Evolutionary conservation across 2,888 invertebrate species (phyloP).

Genomic region (Dasysyrphus albostriatus): DNA sequence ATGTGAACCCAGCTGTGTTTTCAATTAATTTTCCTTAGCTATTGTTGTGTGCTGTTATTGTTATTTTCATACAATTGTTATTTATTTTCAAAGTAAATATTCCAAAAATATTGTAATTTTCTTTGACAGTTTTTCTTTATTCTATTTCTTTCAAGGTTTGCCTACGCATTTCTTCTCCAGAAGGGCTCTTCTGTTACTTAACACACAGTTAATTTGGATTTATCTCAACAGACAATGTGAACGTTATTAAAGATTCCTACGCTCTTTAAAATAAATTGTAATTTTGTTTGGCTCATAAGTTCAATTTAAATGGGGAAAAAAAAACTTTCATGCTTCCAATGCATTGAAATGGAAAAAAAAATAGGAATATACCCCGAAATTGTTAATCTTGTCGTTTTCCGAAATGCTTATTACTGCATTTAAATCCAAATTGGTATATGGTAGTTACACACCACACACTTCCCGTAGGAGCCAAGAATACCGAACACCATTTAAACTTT

Average conservation of each 20-base stretch:
- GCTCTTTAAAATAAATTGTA: not conserved
- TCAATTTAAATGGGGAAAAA: not conserved
- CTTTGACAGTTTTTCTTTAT: too few species aligned
- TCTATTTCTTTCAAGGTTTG: too few species aligned
- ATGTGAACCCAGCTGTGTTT: too few species aligned
- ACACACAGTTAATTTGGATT: too few species aligned
- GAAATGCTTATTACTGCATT: conserved; percentile 31
- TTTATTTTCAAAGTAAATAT: too few species aligned
- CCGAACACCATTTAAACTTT: conserved; percentile 24
- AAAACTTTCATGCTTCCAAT: not conserved
- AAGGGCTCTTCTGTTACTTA: too few species aligned
- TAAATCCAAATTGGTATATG: conserved; percentile 32
- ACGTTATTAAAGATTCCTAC: not conserved
- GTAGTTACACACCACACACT: not conserved
- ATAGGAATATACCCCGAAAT: conserved; percentile 3
- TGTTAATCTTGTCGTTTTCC: conserved; percentile 17
- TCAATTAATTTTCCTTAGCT: too few species aligned
- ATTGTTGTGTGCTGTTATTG: too few species aligned
- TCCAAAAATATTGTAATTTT: too few species aligned
- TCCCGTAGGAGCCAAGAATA: not conserved
- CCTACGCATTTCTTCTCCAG: too few species aligned
- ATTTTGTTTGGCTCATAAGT: not conserved
- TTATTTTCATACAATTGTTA: too few species aligned
- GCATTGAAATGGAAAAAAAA: not conserved
- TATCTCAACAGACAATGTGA: too few species aligned